Base-by-base conservation (phyloP, 2,797 vertebrate genomes). In the Xerus rutilus region DNA sequence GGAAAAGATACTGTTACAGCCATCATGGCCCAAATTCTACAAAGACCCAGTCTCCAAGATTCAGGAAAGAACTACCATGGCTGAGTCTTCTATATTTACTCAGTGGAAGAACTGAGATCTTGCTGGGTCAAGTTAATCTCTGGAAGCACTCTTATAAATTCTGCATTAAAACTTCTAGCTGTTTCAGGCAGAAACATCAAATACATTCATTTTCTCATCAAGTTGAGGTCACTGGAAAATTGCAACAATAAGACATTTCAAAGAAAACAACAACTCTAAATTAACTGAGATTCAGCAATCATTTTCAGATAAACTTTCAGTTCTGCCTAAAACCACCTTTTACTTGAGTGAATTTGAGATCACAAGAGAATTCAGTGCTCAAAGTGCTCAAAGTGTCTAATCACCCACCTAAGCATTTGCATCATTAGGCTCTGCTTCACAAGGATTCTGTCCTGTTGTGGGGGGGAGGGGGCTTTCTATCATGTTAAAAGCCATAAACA, bases 401-500 rank as follows among this genome's bases (percentile, higher is more conserved):
- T 98, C 98, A 97, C 49, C 82, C 89, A 35, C 74, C 88, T 97
- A 95, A 98, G 97, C 79, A 54, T 95, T 95, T 96, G 93, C 94
- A 96, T 98, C 98, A 96, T 98, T 98, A 98, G 98, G 96, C 85
- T 95, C 93, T 49, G 69, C 96, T 97, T 97, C 87, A 83, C 82
- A 94, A 96, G 92, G 47, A 1, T 96, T 93, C 96, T 96, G 81
- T 89, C 96, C 97, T 47, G 0, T 95, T 97, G 85, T 62, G 20
- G 92, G 65, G 83, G 96, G 88, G 15, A 52, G 13, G 89, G 86
- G 4, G 1, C 89, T 96, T 95, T 97, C 96, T 93, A 47, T 95
- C 96, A 94, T 28, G 47, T 96, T 97, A 95, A 98, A 98, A 98
- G 98, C 97, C 97, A 97, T 96, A 97, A 97, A 98, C 97, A 98